These are phyloP conservation scores for Thunnus thynnus DNA, from an alignment of 2,113 vertebrate species.

Conservation along the genomic window DNA sequence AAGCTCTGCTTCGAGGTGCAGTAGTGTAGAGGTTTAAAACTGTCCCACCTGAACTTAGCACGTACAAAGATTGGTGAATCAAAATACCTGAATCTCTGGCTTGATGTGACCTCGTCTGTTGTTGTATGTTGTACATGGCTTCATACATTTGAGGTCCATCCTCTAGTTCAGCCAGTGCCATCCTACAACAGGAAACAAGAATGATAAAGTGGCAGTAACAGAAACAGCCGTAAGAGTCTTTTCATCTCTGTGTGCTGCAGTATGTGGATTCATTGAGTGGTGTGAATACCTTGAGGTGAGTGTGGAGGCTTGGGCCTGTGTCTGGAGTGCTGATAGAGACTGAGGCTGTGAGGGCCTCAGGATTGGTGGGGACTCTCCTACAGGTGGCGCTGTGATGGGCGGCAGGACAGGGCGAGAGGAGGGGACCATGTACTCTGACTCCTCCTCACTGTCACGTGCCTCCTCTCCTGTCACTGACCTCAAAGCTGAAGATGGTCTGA, in stretches of 20 bases:
- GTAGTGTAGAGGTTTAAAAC: not conserved
- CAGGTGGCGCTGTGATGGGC: constrained; percentile 50
- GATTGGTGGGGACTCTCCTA: constrained; percentile 57
- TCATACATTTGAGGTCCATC: constrained; percentile 90
- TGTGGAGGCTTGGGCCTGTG: constrained; percentile 75
- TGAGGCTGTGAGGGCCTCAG: constrained; percentile 82
- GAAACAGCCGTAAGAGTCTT: not conserved
- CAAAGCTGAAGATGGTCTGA: constrained; percentile 87
- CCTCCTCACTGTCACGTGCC: constrained; percentile 88
- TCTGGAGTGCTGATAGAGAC: constrained; percentile 58
- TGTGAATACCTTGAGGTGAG: constrained; percentile 77
- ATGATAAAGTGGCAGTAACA: not conserved
- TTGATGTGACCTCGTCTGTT: constrained; percentile 78
- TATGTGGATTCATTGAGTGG: not conserved
- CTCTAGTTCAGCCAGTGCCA: constrained; percentile 84
- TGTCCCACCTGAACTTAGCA: no score
- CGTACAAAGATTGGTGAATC: not conserved
- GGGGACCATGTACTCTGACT: constrained; percentile 96
- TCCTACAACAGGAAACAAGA: constrained; percentile 56
- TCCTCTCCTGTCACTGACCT: constrained; percentile 87
- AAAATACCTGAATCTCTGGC: constrained; percentile 87
- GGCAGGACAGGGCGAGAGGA: constrained; percentile 90
- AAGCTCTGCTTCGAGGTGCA: not conserved
- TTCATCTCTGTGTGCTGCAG: not conserved
- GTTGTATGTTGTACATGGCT: constrained; percentile 93